Percentiles rank a stretch among this genome's conserved stretches.
phyloP scores from a whole-genome alignment of 1,140 invertebrate species.

The Anoplolepis gracilipes region DNA sequence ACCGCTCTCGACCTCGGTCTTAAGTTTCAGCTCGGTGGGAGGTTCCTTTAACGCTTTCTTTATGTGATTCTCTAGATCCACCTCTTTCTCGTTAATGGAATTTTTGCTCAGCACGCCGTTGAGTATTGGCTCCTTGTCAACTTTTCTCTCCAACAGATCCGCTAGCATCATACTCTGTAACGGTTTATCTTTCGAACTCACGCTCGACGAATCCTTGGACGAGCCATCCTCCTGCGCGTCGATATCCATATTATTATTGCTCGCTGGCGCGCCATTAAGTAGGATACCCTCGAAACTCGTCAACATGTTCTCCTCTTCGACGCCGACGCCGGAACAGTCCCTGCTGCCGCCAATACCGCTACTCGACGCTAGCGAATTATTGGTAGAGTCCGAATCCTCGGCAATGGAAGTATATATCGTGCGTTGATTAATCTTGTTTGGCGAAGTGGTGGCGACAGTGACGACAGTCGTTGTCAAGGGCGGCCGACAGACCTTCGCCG shows the following conservation, averaged over 20 bases:
- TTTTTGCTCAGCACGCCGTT: constrained; percentile 88
- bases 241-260: constrained; percentile 84
- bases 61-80: constrained; percentile 88
- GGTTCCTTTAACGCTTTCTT: constrained; percentile 86
- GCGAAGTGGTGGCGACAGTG: constrained; percentile 69
- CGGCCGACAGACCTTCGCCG: constrained; percentile 78
- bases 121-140: constrained; percentile 87
- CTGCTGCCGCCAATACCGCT: constrained; percentile 86
- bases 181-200: constrained; percentile 83
- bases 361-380: constrained; percentile 87
- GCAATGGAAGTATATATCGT: constrained; percentile 81
- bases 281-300: constrained; percentile 89
- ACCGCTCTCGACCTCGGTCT: constrained; percentile 70
- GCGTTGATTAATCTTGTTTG: constrained; percentile 78
- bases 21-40: constrained; percentile 80
- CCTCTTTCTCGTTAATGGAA: constrained; percentile 87
- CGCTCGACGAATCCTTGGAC: constrained; percentile 86
- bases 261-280: constrained; percentile 86
- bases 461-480: constrained; percentile 86
- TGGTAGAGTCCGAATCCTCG: constrained; percentile 87
- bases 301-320: constrained; percentile 88
- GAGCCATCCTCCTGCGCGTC: constrained; percentile 87
- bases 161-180: constrained; percentile 88
- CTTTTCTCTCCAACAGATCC: constrained; percentile 89
- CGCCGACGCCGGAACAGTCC: constrained; percentile 83